A percentile compares a stretch with the other conserved stretches of the same genome.
Evolutionary conservation across 2,113 vertebrate species (phyloP).

Genomic region (Dipodomys ordii): DNA sequence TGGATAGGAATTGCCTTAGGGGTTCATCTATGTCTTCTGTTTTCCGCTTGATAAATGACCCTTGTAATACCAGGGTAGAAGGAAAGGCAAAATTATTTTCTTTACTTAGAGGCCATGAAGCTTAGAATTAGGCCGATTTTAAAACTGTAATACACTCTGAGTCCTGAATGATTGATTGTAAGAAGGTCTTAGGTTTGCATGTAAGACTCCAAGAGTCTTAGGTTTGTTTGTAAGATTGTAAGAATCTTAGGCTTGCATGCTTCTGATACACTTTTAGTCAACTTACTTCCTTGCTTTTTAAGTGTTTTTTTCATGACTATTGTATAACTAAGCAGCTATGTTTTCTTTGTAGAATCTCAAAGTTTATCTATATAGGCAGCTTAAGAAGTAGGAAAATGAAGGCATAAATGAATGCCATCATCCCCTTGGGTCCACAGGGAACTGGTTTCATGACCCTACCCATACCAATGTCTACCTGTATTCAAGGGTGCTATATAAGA

Average conservation of each 20-base stretch:
- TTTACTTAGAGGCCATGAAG: slow-evolving; percentile 39
- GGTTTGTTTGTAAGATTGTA: too few species aligned
- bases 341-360: slow-evolving; percentile 47
- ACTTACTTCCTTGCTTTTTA: slow-evolving; percentile 70
- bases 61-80: background rate
- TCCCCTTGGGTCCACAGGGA: background rate
- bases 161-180: slow-evolving; percentile 16
- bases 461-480: background rate
- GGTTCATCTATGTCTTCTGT: slow-evolving; percentile 11
- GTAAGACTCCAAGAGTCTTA: too few species aligned
- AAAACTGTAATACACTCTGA: slow-evolving; percentile 14
- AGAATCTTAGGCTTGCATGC: too few species aligned
- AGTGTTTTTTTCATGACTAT: slow-evolving; percentile 62
- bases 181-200: too few species aligned
- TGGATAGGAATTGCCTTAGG: slow-evolving; percentile 19
- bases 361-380: background rate
- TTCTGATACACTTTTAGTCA: slow-evolving; percentile 68
- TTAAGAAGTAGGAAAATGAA: background rate
- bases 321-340: slow-evolving; percentile 37
- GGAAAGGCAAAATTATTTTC: slow-evolving; percentile 4
- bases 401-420: background rate
- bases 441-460: background rate
- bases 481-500: background rate
- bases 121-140: slow-evolving; percentile 37
- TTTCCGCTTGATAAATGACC: slow-evolving; percentile 3